Base-by-base conservation (phyloP, 2,113 vertebrate species). In the Colistium nudipinnis region DNA sequence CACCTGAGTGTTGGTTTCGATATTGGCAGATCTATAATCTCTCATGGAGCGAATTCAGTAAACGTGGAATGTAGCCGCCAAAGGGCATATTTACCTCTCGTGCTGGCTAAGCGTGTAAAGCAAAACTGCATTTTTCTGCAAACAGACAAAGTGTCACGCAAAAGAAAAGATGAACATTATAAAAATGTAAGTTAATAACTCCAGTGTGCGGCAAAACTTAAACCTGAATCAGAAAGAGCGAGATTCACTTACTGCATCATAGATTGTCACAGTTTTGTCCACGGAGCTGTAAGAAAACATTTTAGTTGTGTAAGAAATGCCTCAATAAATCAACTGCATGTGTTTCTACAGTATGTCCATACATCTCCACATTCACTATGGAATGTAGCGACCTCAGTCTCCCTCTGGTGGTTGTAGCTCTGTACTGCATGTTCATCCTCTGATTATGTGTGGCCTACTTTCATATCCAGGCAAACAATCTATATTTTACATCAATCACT, bases 181-280 rank as follows among this genome's bases (percentile, higher is more conserved):
- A 5, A 64, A 27, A 14, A 14, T n/a, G n/a, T n/a, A n/a, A n/a
- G n/a, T n/a, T n/a, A n/a, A n/a, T n/a, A n/a, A n/a, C n/a, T n/a
- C n/a, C n/a, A n/a, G n/a, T n/a, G n/a, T n/a, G n/a, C 0, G 14
- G 4, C 11, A 27, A 61, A 55, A 22, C n/a, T n/a, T n/a, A n/a
- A n/a, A n/a, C n/a, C n/a, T n/a, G n/a, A n/a, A n/a, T n/a, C n/a
- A n/a, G n/a, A 13, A 19, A 43, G 19, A n/a, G 66, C 4, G 0
- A 48, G 16, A 76, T 48, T 41, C 88, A 97, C 98, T 98, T 90
- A 99, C 97, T 54, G 92, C 91, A 84, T 96, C 93, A 80, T 94
- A 92, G 57, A 99, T 78, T 61, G 95, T 89, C 19, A 98, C 92
- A 0, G 92, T 93, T 86, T 99, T 99, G 92, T 99, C 97, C 91